Percentiles rank a stretch among this genome's conserved stretches.
Conservation (phyloP, 1,140 invertebrate species). For the Scaptomyza pallida region DNA sequence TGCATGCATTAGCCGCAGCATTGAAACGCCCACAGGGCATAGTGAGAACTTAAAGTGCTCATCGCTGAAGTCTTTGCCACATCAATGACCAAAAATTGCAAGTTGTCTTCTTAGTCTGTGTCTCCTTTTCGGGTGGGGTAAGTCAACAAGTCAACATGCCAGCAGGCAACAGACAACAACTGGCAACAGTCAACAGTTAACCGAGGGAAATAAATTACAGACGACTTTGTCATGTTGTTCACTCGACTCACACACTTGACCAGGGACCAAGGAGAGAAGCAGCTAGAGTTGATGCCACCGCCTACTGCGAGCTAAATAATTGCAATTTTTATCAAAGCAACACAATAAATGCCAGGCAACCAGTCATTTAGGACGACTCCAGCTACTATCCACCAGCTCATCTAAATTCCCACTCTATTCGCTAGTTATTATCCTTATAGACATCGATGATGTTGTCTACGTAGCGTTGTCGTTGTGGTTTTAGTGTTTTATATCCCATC, state of each 20-base stretch:
- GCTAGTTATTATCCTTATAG: conserved; percentile 70
- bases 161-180: conserved; percentile 24
- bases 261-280: conserved; percentile 7
- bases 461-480: conserved; percentile 46
- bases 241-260: conserved; percentile 40
- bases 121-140: conserved; percentile 27
- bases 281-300: neutral
- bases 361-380: conserved; percentile 38
- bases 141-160: conserved; percentile 52
- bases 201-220: conserved; percentile 75
- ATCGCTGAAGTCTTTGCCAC: conserved; percentile 42
- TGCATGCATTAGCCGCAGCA: conserved; percentile 76
- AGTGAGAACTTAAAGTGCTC: conserved; percentile 15
- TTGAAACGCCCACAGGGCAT: conserved; percentile 42
- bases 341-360: conserved; percentile 70
- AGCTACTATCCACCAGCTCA: conserved; percentile 30
- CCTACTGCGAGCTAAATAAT: conserved; percentile 68
- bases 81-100: conserved; percentile 74
- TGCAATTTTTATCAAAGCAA: conserved; percentile 74
- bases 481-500: conserved; percentile 51
- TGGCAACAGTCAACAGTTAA: neutral
- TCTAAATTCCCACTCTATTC: conserved; percentile 10
- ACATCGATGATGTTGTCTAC: conserved; percentile 53
- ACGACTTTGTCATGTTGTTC: conserved; percentile 73
- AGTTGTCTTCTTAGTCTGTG: conserved; percentile 57